Conservation (phyloP, 1,140 invertebrate genomes). For the Bactericera cockerelli region DNA sequence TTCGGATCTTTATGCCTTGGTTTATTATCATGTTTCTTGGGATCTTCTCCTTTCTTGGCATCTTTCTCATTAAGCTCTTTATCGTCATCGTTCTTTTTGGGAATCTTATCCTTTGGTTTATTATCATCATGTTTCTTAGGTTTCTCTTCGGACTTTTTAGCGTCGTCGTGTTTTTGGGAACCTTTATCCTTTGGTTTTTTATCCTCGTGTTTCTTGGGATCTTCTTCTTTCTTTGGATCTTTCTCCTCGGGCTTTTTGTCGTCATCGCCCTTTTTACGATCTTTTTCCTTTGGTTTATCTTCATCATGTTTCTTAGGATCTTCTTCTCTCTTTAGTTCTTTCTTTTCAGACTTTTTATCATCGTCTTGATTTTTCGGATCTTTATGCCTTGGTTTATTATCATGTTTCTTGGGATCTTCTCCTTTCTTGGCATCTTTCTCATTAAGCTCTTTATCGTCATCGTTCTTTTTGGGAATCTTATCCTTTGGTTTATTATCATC, state of each 20-base stretch:
- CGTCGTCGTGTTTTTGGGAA: background rate
- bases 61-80: background rate
- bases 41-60: too few relatives aligned
- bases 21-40: too few relatives aligned
- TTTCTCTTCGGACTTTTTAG: background rate
- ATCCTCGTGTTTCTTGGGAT: background rate
- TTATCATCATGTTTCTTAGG: background rate
- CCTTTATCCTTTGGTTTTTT: background rate
- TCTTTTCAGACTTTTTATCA: background rate
- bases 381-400: background rate
- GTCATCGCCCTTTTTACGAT: background rate
- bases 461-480: background rate
- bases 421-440: too few relatives aligned
- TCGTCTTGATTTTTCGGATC: too few relatives aligned
- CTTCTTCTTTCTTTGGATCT: background rate
- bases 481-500: conserved; percentile 1
- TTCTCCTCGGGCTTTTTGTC: background rate
- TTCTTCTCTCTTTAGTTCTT: background rate
- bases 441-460: too few relatives aligned
- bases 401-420: too few relatives aligned
- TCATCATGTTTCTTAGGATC: background rate
- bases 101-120: background rate
- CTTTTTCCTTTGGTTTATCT: background rate
- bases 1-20: too few relatives aligned
- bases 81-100: background rate